Percentiles rank a stretch among this genome's conserved stretches.
These are phyloP conservation scores for Clamator glandarius DNA, from an alignment of 2,797 vertebrate species.

Conservation along the genomic window DNA sequence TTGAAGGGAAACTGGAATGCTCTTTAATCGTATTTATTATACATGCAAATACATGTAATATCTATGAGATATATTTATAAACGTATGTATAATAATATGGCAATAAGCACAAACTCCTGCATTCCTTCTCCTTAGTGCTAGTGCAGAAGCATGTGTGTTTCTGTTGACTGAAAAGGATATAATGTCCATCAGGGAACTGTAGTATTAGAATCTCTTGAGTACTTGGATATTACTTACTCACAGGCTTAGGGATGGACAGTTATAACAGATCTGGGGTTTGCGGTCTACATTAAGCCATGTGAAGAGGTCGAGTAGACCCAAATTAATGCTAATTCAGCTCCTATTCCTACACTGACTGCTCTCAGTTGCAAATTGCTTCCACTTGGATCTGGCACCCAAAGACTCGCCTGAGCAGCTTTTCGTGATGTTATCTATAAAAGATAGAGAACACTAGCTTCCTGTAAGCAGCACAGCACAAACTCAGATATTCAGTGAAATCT, in stretches of 20 bases:
- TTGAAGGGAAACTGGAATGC: background rate
- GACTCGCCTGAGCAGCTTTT: background rate
- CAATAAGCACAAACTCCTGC: background rate
- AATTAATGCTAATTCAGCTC: background rate
- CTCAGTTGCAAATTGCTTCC: background rate
- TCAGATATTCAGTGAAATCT: background rate
- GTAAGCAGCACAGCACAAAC: fast-evolving
- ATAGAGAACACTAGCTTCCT: background rate
- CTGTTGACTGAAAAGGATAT: background rate
- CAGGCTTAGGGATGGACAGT: fast-evolving
- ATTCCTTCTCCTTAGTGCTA: background rate
- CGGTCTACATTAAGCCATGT: background rate
- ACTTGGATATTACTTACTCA: fast-evolving
- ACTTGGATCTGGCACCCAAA: background rate
- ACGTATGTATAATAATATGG: background rate
- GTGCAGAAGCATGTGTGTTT: background rate
- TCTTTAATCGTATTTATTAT: background rate
- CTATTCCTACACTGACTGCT: background rate
- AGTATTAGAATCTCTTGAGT: background rate
- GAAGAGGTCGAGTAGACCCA: background rate
- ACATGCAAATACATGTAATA: background rate
- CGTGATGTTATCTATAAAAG: background rate
- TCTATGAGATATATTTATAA: background rate
- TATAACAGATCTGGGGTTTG: background rate
- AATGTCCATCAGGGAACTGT: background rate